A percentile compares a stretch with the other conserved stretches of the same genome.
Conservation (phyloP, 2,113 vertebrate species). For the Platysternon megacephalum region DNA sequence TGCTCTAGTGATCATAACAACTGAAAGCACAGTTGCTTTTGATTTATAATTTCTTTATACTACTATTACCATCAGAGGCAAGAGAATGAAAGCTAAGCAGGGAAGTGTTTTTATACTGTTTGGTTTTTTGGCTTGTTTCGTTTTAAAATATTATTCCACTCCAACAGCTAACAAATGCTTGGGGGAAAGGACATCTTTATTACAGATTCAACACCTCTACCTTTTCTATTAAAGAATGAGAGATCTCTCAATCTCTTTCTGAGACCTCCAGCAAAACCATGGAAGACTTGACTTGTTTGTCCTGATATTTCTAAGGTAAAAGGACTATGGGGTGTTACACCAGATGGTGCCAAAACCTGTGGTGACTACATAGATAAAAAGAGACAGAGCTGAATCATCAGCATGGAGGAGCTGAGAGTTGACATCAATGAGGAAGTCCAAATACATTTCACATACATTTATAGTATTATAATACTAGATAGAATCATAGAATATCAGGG, state of each 20-base stretch:
- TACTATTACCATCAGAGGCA: background rate
- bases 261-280: background rate
- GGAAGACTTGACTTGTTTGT: background rate
- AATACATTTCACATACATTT: background rate
- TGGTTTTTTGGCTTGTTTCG: background rate
- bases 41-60: background rate
- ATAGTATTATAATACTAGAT: background rate
- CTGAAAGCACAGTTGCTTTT: background rate
- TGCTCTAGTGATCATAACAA: background rate
- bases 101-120: background rate
- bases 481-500: no score
- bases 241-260: background rate
- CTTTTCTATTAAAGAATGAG: background rate
- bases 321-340: background rate
- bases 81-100: background rate
- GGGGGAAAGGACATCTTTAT: background rate
- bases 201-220: background rate
- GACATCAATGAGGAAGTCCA: background rate
- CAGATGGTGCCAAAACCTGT: background rate
- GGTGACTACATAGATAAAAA: background rate
- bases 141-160: background rate
- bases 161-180: background rate
- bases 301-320: background rate
- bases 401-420: background rate
- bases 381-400: background rate